phyloP scores from a whole-genome alignment of 2,113 vertebrate species.

The Phylloscopus trochilus region DNA sequence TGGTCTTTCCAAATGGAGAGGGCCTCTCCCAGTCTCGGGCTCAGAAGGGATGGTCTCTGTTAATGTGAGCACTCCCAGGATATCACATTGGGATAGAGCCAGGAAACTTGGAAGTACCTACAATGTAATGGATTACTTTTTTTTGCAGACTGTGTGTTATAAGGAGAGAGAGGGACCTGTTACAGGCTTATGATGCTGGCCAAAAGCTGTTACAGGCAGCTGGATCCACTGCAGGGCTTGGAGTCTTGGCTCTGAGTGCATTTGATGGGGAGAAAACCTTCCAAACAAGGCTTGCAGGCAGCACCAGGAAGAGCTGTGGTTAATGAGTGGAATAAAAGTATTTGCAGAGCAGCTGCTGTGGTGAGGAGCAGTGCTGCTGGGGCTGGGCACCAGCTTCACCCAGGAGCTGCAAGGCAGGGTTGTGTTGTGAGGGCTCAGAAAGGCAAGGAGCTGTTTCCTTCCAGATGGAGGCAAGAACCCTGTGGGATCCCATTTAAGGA shows the following conservation, averaged over 20 bases:
- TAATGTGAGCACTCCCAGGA: background rate
- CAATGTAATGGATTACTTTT: background rate
- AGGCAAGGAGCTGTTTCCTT: background rate
- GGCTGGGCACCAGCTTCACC: background rate
- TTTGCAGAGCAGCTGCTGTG: slow-evolving; percentile 1
- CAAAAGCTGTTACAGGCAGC: background rate
- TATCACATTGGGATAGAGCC: background rate
- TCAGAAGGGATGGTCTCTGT: background rate
- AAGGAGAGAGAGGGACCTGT: background rate
- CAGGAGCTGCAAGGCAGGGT: background rate
- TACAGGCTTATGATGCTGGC: background rate
- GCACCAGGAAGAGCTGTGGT: background rate
- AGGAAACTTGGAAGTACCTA: background rate
- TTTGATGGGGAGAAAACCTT: background rate
- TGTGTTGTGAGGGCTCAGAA: background rate
- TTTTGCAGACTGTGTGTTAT: background rate
- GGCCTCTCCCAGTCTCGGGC: slow-evolving; percentile 18
- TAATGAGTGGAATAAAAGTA: background rate
- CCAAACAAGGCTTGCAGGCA: background rate
- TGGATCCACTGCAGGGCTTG: background rate
- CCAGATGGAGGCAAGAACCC: background rate
- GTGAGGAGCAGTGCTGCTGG: background rate
- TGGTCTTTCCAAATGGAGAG: slow-evolving; percentile 6
- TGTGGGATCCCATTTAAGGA: background rate
- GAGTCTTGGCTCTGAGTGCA: background rate